phyloP scores from a whole-genome alignment of 2,113 vertebrate species.

The Cricetomys ansorgei region DNA sequence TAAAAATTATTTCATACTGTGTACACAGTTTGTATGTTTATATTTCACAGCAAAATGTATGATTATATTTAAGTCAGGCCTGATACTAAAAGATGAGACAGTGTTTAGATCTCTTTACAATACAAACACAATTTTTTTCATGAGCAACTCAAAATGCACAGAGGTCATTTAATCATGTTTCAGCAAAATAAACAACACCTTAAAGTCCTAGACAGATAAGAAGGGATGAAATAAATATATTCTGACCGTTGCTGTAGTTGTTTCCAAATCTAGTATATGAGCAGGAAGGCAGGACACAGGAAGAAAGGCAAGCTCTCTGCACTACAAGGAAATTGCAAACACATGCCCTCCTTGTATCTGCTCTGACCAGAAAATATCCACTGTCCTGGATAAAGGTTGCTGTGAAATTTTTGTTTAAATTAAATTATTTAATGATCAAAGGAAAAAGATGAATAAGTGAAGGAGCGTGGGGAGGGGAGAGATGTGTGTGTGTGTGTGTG shows the following conservation, averaged over 20 bases:
- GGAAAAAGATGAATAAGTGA: not conserved
- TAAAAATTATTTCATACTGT: not conserved
- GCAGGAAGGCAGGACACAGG: not conserved
- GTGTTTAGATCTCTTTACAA: not conserved
- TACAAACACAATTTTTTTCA: not conserved
- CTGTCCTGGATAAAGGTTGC: not conserved
- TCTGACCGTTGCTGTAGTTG: not conserved
- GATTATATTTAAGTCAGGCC: not conserved
- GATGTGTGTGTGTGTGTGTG: not conserved
- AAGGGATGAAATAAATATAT: not conserved
- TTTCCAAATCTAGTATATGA: not conserved
- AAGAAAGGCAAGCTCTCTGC: rapidly evolving
- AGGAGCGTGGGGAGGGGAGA: too few species aligned
- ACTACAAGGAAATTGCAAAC: not conserved
- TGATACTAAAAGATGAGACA: not conserved
- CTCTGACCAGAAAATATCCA: not conserved
- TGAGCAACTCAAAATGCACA: not conserved
- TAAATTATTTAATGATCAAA: not conserved
- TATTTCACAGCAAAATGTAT: not conserved
- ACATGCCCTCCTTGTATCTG: not conserved
- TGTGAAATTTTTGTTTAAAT: not conserved
- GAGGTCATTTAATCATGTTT: not conserved
- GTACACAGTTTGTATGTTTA: not conserved
- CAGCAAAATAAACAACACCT: not conserved
- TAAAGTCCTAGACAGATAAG: not conserved